A percentile compares a stretch with the other conserved stretches of the same genome.
Evolutionary conservation across 2,797 vertebrate species (phyloP).

Genomic region (Gymnodraco acuticeps): DNA sequence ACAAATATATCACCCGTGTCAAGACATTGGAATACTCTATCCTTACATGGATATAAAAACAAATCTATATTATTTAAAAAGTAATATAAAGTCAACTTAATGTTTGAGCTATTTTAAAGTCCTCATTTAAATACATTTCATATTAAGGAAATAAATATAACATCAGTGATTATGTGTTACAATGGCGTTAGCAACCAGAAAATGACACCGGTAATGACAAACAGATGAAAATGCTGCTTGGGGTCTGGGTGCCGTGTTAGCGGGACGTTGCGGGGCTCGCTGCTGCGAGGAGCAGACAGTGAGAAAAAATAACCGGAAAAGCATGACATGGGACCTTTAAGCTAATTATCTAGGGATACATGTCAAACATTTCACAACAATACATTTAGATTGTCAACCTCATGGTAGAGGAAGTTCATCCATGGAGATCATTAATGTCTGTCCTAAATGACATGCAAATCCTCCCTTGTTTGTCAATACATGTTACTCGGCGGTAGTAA

Average conservation of each 20-base stretch:
- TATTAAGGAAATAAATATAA: neutral
- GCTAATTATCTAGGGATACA: neutral
- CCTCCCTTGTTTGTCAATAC: too few species aligned
- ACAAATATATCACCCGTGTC: neutral
- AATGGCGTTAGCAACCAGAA: too few species aligned
- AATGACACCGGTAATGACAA: too few species aligned
- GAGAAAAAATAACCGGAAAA: too few species aligned
- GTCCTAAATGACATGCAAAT: neutral
- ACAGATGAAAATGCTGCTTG: too few species aligned
- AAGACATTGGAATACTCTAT: neutral
- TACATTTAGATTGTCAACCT: neutral
- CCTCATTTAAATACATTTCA: conserved; percentile 3
- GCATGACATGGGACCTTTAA: too few species aligned
- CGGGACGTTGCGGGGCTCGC: too few species aligned
- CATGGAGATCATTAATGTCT: neutral
- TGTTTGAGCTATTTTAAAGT: neutral
- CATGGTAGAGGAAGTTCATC: neutral
- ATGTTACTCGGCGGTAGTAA: too few species aligned
- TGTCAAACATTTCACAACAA: neutral
- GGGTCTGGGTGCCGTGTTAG: too few species aligned
- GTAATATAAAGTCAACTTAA: neutral
- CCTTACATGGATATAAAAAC: too few species aligned
- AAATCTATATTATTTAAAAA: neutral
- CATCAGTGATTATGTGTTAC: too few species aligned
- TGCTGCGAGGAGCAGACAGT: too few species aligned